phyloP scores from a whole-genome alignment of 2,113 vertebrate genomes.

The Pantherophis guttatus region DNA sequence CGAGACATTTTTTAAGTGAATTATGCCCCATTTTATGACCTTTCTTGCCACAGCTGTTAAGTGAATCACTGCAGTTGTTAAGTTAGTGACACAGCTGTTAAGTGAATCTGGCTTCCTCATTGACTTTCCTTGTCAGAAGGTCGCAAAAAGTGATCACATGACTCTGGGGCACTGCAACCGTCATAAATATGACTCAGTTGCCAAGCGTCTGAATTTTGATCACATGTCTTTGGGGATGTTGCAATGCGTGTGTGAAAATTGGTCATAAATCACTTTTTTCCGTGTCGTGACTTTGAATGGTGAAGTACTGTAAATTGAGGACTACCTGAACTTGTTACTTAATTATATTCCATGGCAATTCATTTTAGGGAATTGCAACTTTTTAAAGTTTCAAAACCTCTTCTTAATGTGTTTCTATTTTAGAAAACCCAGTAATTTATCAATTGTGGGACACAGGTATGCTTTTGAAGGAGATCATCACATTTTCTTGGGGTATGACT shows the following conservation, averaged over 20 bases:
- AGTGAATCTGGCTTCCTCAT: neutral
- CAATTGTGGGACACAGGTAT: neutral
- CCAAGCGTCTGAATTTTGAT: neutral
- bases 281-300: neutral
- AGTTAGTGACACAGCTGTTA: neutral
- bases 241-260: neutral
- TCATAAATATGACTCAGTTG: neutral
- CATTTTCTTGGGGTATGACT: neutral
- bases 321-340: neutral
- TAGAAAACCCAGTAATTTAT: neutral
- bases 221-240: neutral
- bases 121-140: neutral
- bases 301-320: neutral
- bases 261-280: neutral
- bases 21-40: neutral
- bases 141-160: neutral
- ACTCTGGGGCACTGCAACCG: neutral
- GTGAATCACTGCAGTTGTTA: neutral
- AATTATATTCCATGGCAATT: neutral
- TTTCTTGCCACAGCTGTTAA: neutral
- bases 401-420: neutral
- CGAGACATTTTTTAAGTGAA: neutral
- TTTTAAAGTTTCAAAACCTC: neutral
- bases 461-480: neutral
- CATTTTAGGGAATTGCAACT: neutral